A percentile compares a stretch with the other conserved stretches of the same genome.
phyloP scores from a whole-genome alignment of 2,113 vertebrate species.

The Orthonyx spaldingii region DNA sequence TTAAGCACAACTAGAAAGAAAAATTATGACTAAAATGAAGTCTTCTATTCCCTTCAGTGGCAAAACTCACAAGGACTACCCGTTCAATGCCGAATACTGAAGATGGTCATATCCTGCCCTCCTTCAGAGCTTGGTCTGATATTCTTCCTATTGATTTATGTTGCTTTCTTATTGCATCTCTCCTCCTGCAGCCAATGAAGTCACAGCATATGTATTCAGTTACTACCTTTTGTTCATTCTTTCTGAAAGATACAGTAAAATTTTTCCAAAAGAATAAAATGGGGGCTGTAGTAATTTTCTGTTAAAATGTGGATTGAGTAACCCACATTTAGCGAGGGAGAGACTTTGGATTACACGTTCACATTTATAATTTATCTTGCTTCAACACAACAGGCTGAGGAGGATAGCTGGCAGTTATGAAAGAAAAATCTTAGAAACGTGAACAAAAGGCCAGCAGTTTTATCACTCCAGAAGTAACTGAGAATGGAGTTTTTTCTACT shows the following conservation, averaged over 20 bases:
- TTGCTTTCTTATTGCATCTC: background rate
- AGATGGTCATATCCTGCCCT: background rate
- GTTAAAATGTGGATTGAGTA: background rate
- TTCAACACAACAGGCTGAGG: background rate
- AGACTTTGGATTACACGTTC: background rate
- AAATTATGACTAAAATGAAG: background rate
- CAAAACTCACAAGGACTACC: conserved; percentile 35
- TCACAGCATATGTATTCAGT: background rate
- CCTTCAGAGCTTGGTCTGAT: background rate
- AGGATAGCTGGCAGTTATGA: background rate
- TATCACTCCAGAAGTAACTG: background rate
- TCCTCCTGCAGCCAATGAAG: background rate
- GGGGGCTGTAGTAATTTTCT: background rate
- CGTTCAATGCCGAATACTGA: conserved; percentile 35
- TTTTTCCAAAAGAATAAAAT: background rate
- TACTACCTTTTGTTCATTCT: background rate
- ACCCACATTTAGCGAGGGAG: background rate
- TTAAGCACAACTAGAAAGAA: background rate
- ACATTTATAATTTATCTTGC: background rate
- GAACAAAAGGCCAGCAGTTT: background rate
- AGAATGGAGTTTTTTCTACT: background rate
- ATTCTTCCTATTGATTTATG: background rate
- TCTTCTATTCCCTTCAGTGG: background rate
- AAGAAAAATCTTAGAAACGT: background rate
- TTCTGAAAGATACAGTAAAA: background rate